Conservation (phyloP, 2,888 invertebrate genomes). For the Helobdella robusta region DNA sequence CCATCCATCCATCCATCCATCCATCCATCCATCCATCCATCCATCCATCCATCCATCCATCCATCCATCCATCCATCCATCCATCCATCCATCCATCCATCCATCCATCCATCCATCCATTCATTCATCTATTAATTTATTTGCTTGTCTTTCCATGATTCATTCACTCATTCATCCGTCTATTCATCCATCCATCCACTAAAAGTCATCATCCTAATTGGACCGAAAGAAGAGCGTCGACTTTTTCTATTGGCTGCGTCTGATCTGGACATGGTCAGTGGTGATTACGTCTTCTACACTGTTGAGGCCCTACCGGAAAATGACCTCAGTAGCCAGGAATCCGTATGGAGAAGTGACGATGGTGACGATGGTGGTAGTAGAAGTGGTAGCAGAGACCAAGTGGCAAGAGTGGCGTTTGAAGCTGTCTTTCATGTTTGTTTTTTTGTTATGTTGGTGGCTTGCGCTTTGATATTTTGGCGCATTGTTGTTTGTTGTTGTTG, state of each 20-base stretch:
- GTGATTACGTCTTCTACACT: slow-evolving; percentile 42
- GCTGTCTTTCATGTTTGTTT: slow-evolving; percentile 44
- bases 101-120: slow-evolving; percentile 14
- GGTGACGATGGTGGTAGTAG: too few relatives aligned
- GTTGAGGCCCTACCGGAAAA: slow-evolving; percentile 33
- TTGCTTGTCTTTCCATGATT: too few relatives aligned
- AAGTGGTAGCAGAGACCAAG: slow-evolving; percentile 39
- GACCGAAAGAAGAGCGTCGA: slow-evolving; percentile 37
- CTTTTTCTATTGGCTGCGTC: slow-evolving; percentile 42
- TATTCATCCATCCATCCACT: neutral
- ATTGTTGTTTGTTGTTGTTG: too few relatives aligned
- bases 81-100: slow-evolving; percentile 11
- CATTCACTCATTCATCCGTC: neutral
- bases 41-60: slow-evolving; percentile 8
- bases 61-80: slow-evolving; percentile 16
- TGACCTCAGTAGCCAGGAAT: slow-evolving; percentile 12
- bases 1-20: slow-evolving; percentile 11
- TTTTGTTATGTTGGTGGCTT: neutral
- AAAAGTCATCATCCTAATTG: slow-evolving; percentile 32
- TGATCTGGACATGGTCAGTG: slow-evolving; percentile 41
- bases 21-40: slow-evolving; percentile 15
- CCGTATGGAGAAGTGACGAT: slow-evolving; percentile 41
- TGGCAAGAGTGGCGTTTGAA: slow-evolving; percentile 42
- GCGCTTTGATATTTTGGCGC: too few relatives aligned
- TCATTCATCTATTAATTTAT: neutral